Evolutionary conservation across 2,888 invertebrate genomes (phyloP), one percentile per base, ranked within the genome.

Genomic region (Onchidella celtica): DNA sequence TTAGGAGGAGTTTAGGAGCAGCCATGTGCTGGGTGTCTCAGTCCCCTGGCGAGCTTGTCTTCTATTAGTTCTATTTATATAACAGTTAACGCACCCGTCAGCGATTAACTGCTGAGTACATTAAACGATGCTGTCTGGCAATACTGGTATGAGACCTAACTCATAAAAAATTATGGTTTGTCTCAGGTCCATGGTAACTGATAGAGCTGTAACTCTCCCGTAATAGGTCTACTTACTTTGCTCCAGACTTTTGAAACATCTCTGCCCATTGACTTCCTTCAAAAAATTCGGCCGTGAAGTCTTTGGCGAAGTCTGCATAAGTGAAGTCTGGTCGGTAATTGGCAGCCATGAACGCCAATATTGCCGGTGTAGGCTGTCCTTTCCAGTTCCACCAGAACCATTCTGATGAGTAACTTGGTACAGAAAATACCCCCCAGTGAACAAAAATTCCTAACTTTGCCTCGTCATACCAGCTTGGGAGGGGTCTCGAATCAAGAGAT

Each of bases 381-480:
- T 95, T 94, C 97, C 97, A 98, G 88, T 96, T 94, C 36, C 93
- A 94, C 98, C 98, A 98, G 93, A 98, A 98, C 98, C 98, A 98
- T 94, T 98, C 98, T 0, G 88, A 87, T 0, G 85, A 84, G 84
- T 84, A 90, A 70, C 89, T 89, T 0, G 93, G 93, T 3, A 94
- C 94, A 9, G 93, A 92, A 83, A 90, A 93, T 2, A 94, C 91
- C 3, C 94, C 94, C 94, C 94, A 94, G 87, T 94, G 94, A 73
- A 93, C 90, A 87, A 94, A 94, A 24, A 94, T 94, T 6, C 94
- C 94, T 68, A 94, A 90, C 85, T 94, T 94, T 3, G 91, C 90
- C 29, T 93, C 92, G 85, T 94, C 94, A 82, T 93, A 94, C 94
- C 94, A 94, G n/a, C 72, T 32, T 3, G 93, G 93, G 77, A 98